Conservation (phyloP, 2,113 vertebrate genomes). For the Trichomycterus rosablanca region DNA sequence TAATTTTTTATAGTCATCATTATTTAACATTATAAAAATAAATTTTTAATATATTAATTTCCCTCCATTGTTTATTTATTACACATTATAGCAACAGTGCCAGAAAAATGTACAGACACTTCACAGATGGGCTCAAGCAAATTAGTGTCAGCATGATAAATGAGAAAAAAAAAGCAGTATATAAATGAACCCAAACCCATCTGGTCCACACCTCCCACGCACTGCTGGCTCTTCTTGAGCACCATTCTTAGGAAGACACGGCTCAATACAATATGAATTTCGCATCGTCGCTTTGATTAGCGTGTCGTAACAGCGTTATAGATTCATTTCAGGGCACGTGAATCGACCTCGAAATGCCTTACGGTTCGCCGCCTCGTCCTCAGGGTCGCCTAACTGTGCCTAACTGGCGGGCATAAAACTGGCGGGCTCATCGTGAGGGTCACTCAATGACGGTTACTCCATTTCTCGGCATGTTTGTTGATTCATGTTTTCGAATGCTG, state of each 20-base stretch:
- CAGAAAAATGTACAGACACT: constrained; percentile 34
- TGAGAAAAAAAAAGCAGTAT: constrained; percentile 49
- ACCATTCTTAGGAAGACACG: constrained; percentile 36
- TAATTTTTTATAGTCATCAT: neutral
- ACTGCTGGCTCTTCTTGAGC: constrained; percentile 41
- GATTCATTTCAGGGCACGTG: neutral
- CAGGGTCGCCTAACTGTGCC: neutral
- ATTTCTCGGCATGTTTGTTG: neutral
- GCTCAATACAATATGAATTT: constrained; percentile 47
- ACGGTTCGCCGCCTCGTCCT: neutral
- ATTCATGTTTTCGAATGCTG: neutral
- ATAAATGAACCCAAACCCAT: constrained; percentile 48
- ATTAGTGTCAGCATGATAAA: constrained; percentile 52
- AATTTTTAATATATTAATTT: constrained; percentile 22
- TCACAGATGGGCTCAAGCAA: constrained; percentile 46
- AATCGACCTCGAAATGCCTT: constrained; percentile 1
- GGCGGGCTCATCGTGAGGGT: neutral
- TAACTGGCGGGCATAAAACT: neutral
- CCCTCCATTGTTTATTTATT: constrained; percentile 26
- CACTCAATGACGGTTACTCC: neutral
- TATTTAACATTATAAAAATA: neutral
- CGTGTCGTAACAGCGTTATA: too few relatives aligned
- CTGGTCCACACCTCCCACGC: constrained; percentile 46
- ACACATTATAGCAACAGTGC: constrained; percentile 20
- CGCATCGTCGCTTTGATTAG: too few relatives aligned